These are phyloP conservation scores for Pegoplata infirma DNA, from an alignment of 2,888 invertebrate genomes.

Conservation along the genomic window DNA sequence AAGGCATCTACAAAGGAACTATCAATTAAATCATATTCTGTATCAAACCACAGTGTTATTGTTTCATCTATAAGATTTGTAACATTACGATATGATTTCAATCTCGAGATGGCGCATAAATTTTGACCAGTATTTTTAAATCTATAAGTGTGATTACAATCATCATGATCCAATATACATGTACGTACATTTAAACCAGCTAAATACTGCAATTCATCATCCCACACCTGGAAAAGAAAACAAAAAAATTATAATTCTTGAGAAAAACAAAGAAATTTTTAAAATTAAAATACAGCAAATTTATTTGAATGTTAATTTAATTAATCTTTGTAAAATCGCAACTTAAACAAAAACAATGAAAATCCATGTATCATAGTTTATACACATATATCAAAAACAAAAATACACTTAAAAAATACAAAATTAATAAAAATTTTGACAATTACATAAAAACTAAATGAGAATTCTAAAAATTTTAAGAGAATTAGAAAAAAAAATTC, in stretches of 20 bases:
- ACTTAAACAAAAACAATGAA: background rate
- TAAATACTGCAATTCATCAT: constrained; percentile 75
- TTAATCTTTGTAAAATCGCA: background rate
- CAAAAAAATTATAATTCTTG: background rate
- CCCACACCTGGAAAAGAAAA: constrained; percentile 71
- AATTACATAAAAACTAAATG: too few species aligned
- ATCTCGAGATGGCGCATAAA: constrained; percentile 73
- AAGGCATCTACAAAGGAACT: constrained; percentile 73
- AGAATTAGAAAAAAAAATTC: too few species aligned
- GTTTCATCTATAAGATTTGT: constrained; percentile 74
- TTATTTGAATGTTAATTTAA: background rate
- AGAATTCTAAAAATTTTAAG: too few species aligned
- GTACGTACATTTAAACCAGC: constrained; percentile 75
- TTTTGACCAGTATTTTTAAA: constrained; percentile 75
- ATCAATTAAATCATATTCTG: constrained; percentile 74
- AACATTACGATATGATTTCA: constrained; percentile 71
- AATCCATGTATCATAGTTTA: background rate
- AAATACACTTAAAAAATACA: too few species aligned
- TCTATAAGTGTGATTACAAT: constrained; percentile 74
- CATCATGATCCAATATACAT: constrained; percentile 75
- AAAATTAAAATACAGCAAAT: background rate
- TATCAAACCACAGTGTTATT: constrained; percentile 74
- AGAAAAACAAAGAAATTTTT: background rate
- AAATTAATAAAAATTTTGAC: too few species aligned
- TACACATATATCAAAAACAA: too few species aligned